These are phyloP conservation scores for Chaenocephalus aceratus DNA, from an alignment of 2,113 vertebrate genomes.

Conservation along the genomic window DNA sequence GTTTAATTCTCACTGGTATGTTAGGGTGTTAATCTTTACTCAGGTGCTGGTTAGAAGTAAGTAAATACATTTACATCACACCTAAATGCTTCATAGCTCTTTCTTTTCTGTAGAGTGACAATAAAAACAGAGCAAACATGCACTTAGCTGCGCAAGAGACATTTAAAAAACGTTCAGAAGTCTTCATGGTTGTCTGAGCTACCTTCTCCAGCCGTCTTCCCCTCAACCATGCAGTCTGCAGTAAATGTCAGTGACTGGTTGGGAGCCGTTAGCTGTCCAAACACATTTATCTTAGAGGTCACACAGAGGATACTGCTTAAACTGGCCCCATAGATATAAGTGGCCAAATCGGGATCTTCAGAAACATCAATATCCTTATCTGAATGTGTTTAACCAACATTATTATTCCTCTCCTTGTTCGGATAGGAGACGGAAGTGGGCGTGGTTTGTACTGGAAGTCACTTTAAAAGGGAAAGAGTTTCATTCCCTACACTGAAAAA, in stretches of 20 bases:
- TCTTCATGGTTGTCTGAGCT: slow-evolving; percentile 56
- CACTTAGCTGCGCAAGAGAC: not conserved
- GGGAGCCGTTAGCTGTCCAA: slow-evolving; percentile 69
- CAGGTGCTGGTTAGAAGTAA: slow-evolving; percentile 2
- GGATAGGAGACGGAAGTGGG: too few relatives aligned
- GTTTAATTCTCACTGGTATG: slow-evolving; percentile 25
- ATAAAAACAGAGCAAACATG: not conserved
- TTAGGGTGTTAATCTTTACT: slow-evolving; percentile 15
- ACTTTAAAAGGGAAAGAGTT: too few relatives aligned
- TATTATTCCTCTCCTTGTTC: too few relatives aligned
- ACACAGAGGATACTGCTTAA: slow-evolving; percentile 26
- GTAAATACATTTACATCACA: not conserved
- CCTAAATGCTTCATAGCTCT: not conserved
- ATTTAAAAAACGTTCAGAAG: slow-evolving; percentile 15
- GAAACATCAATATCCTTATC: too few relatives aligned
- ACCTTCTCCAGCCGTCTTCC: slow-evolving; percentile 47
- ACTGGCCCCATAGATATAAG: slow-evolving; percentile 7
- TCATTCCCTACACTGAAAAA: too few relatives aligned
- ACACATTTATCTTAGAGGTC: slow-evolving; percentile 69
- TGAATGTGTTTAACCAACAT: too few relatives aligned
- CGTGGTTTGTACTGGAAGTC: too few relatives aligned
- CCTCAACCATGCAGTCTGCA: slow-evolving; percentile 36
- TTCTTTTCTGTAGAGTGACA: slow-evolving; percentile 11
- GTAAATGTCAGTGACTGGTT: slow-evolving; percentile 77
- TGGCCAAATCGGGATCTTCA: slow-evolving; percentile 14